Evolutionary conservation across 2,113 vertebrate species (phyloP).

Genomic region (Engraulis encrasicolus): DNA sequence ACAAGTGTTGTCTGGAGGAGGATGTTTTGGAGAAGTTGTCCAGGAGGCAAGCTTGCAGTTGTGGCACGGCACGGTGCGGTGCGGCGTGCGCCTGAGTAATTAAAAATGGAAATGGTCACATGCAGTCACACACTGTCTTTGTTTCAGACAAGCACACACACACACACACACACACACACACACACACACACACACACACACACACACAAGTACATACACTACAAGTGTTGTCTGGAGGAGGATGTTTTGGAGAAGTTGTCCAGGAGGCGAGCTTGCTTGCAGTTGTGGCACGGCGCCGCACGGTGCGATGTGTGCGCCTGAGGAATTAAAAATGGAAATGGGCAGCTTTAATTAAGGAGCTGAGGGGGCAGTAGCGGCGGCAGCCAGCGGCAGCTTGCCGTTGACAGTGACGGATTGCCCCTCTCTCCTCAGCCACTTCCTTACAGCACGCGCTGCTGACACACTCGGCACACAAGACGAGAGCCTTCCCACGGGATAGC

Average conservation of each 20-base stretch:
- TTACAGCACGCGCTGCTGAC: constrained; percentile 69
- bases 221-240: constrained; percentile 41
- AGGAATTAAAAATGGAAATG: constrained; percentile 97
- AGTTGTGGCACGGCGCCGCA: too few relatives aligned
- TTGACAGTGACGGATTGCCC: constrained; percentile 94
- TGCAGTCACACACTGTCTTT: neutral
- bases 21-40: constrained; percentile 49
- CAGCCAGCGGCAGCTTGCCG: too few relatives aligned
- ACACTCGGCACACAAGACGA: too few relatives aligned
- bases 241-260: constrained; percentile 49
- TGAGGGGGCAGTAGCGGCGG: constrained; percentile 89
- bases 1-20: constrained; percentile 41
- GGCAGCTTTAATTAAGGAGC: constrained; percentile 91
- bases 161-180: neutral
- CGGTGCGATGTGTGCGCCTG: too few relatives aligned
- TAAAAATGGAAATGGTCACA: constrained; percentile 94
- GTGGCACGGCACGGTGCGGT: too few relatives aligned
- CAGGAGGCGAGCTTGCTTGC: constrained; percentile 82
- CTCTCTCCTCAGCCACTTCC: constrained; percentile 69
- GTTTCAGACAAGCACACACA: neutral
- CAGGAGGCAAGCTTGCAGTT: constrained; percentile 81
- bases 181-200: neutral
- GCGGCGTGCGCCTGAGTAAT: constrained; percentile 83
- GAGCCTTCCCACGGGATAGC: constrained; percentile 55
- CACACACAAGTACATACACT: constrained; percentile 63